phyloP scores from a whole-genome alignment of 2,888 invertebrate species.

The Vesta saturnalis region DNA sequence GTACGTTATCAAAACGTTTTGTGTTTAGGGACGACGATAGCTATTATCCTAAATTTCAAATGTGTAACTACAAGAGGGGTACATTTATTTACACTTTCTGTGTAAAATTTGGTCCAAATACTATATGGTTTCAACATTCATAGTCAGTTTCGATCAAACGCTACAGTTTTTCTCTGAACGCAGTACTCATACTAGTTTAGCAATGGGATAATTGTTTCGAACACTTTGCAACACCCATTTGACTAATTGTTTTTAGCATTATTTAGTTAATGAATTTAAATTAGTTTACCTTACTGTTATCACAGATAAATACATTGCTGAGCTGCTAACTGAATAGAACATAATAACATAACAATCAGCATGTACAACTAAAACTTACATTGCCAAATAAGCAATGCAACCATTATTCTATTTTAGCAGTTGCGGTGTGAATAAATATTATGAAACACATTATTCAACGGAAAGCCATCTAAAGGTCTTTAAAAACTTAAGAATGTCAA shows the following conservation, averaged over 20 bases:
- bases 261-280: not conserved
- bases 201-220: not conserved
- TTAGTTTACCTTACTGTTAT: slow-evolving; percentile 25
- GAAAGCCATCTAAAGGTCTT: not conserved
- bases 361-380: slow-evolving; percentile 7
- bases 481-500: not conserved
- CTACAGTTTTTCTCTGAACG: not conserved
- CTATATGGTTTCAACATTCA: not conserved
- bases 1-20: not conserved
- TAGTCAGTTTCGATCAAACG: not conserved
- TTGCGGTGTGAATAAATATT: not conserved
- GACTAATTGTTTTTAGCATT: not conserved
- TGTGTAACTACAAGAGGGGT: not conserved
- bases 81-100: not conserved
- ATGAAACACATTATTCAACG: not conserved
- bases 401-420: too few relatives aligned
- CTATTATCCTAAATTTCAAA: not conserved
- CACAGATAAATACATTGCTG: slow-evolving; percentile 30
- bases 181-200: not conserved
- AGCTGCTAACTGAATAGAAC: slow-evolving; percentile 17
- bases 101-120: slow-evolving; percentile 1
- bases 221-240: not conserved
- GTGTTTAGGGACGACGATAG: not conserved
- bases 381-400: slow-evolving; percentile 17
- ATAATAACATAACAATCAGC: slow-evolving; percentile 16